Percentiles rank a stretch among this genome's conserved stretches.
Conservation (phyloP, 2,797 vertebrate species). For the Orientallactaga sibirica region DNA sequence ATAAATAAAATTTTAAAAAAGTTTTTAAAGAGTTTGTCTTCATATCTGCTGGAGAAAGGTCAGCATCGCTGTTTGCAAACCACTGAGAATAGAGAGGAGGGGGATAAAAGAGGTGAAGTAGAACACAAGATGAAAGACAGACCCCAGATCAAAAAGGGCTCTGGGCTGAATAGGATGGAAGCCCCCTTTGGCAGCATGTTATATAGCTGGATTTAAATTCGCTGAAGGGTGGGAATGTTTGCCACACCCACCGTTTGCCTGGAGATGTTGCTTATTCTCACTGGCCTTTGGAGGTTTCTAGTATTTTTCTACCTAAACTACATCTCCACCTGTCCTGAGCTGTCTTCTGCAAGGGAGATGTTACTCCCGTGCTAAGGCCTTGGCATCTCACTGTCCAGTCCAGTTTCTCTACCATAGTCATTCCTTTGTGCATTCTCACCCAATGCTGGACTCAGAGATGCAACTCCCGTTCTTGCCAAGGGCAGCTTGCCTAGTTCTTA, state of each 20-base stretch:
- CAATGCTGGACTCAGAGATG: neutral
- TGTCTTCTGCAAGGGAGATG: neutral
- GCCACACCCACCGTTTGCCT: neutral
- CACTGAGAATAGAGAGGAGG: neutral
- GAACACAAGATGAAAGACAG: neutral
- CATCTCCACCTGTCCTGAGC: neutral
- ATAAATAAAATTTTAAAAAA: too few relatives aligned
- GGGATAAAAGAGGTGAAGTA: neutral
- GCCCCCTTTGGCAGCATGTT: neutral
- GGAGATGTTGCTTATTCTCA: neutral
- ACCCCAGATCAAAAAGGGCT: neutral
- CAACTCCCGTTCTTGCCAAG: neutral
- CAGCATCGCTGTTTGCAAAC: neutral
- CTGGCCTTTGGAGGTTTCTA: neutral
- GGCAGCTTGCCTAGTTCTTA: neutral
- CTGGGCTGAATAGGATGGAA: neutral
- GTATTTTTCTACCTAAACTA: conserved; percentile 10
- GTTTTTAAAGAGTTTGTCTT: neutral
- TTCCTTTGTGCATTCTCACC: neutral
- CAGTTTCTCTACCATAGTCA: neutral
- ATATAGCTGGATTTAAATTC: neutral
- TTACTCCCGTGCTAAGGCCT: neutral
- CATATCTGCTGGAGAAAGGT: neutral
- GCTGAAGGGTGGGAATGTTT: neutral
- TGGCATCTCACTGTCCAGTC: neutral